Base-by-base conservation (phyloP, 2,113 vertebrate genomes). In the Paedocypris sp. region DNA sequence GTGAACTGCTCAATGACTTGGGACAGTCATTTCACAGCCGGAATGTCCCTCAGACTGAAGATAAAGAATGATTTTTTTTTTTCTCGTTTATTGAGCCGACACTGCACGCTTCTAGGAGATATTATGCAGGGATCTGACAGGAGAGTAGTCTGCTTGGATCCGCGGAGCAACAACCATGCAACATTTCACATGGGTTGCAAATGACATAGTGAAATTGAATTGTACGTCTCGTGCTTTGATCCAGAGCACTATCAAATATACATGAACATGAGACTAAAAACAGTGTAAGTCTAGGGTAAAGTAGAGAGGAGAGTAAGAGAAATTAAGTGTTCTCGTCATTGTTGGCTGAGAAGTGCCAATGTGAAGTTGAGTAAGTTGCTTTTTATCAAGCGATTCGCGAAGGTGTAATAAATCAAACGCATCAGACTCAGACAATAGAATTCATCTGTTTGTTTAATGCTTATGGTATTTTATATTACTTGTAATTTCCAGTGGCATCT, bases 1-100 rank as follows among this genome's bases (percentile, higher is more conserved):
- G 62, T 52, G 52, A 77, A 72, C 75, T 75, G 76, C 68, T 80
- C 75, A 71, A 68, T 70, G 77, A 67, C 67, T 79, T 75, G 73
- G 65, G 36, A 73, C 73, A 79, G 75, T 72, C 71, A 77, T 81
- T 83, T 82, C 77, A 80, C 77, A 79, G 77, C 54, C 36, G 73
- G 78, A 70, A 66, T 75, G 75, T 73, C 66, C 52, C 71, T 76
- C 77, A 67, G 53, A 62, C 61, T 53, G 4, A 67, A 61, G 64
- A 75, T 75, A 77, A 73, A 76, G 39, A 68, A 49, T 70, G 65
- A 68, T 46, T 77, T 62, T n/a, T n/a, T n/a, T n/a, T n/a, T n/a
- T 71, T 35, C 60, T n/a, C 33, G 8, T 60, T 62, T 68, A 66
- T 72, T 56, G 66, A 63, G 71, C 65, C 57, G 39, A 61, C 53